Evolutionary conservation across 2,888 invertebrate genomes (phyloP).

Genomic region (Meloe dianella): DNA sequence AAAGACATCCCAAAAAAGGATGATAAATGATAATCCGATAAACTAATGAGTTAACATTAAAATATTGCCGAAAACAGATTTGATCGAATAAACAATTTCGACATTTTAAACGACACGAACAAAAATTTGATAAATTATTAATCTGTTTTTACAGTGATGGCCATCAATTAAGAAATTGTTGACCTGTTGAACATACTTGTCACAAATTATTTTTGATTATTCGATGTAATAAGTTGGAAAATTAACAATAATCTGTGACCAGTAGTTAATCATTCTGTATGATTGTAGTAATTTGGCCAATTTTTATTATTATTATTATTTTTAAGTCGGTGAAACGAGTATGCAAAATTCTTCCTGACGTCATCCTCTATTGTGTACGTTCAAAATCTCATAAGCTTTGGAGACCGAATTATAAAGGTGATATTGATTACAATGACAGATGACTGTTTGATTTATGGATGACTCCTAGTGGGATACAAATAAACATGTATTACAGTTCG

Average conservation of each 20-base stretch:
- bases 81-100: constrained; percentile 30
- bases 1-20: constrained; percentile 21
- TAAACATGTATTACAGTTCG: constrained; percentile 38
- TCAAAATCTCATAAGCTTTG: constrained; percentile 25
- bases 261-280: constrained; percentile 17
- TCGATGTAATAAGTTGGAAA: constrained; percentile 14
- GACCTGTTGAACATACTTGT: constrained; percentile 17
- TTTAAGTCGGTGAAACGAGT: constrained; percentile 12
- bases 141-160: constrained; percentile 18
- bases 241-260: constrained; percentile 14
- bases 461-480: constrained; percentile 35
- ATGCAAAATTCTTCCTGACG: constrained; percentile 14
- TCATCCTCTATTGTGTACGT: constrained; percentile 19
- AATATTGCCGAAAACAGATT: constrained; percentile 52
- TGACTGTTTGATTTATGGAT: constrained; percentile 40
- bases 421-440: constrained; percentile 40
- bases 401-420: constrained; percentile 30
- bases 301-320: too few relatives aligned
- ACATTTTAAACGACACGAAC: constrained; percentile 22
- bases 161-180: constrained; percentile 19
- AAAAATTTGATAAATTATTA: constrained; percentile 25
- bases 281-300: not conserved
- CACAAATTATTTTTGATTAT: constrained; percentile 16
- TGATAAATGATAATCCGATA: constrained; percentile 47
- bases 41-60: constrained; percentile 54